Evolutionary conservation across 2,888 invertebrate species (phyloP), one percentile per base, ranked within the genome.

Genomic region (Corythucha ciliata): DNA sequence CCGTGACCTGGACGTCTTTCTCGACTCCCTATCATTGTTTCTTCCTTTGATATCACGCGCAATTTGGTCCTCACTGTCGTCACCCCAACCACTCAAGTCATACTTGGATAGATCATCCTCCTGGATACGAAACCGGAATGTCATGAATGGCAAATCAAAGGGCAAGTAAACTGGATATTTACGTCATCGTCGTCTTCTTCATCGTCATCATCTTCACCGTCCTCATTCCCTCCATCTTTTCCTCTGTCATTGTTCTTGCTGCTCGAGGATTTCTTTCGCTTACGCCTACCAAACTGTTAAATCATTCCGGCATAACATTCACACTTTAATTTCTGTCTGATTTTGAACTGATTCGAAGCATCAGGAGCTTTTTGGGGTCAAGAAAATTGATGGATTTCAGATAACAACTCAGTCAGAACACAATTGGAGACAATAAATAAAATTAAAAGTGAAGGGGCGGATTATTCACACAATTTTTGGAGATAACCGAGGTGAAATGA

Each of bases 101-200:
- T 86, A 87, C 66, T 85, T 85, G 21, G 83, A 81, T 41, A 85
- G 71, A 67, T 86, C 84, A 10, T 75, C 82, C 57, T 74, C 75
- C 33, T 48, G n/a, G n/a, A n/a, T n/a, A n/a, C n/a, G n/a, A n/a
- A 10, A 29, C 29, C 12, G 10, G 29, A 29, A 10, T 12, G 12
- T 29, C 12, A 29, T 29, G 10, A 10, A 29, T 10, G 29, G 12
- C 10, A 36, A 45, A 24, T 16, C 2, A 55, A 57, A 37, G 57
- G 60, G 47, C n/a, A n/a, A n/a, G n/a, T n/a, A n/a, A n/a, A n/a
- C n/a, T n/a, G n/a, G n/a, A n/a, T n/a, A n/a, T 73, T 72, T 49
- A 78, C 78, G 0, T 77, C 78, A 0, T 76, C 75, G 49, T 76
- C 76, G 44, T 74, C 75, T 6, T 77, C 78, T 1, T 76, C 77